Base-by-base conservation (phyloP, 2,888 invertebrate genomes). In the Petrophora chlorosata region DNA sequence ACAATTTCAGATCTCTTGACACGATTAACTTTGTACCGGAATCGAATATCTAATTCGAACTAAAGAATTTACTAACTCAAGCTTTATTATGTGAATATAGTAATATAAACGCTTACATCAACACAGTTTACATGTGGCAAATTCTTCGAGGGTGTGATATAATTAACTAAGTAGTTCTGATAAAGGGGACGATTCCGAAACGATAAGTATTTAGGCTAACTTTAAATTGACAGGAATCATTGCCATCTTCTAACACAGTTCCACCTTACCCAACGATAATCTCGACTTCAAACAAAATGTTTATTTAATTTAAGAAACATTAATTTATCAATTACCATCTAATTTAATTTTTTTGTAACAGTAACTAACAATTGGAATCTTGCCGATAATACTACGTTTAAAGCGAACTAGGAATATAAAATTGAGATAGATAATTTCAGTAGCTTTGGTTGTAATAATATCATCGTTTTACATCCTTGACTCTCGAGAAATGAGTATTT, bases 341-440 rank as follows among this genome's bases (percentile, higher is more conserved):
- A 85, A 73, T 71, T 78, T 78, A 79, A 79, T 82, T 82, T 85
- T 79, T 74, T 70, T 72, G 70, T 73, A 70, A 76, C 73, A 81
- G 74, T 81, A 80, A 82, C 78, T 85, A 84, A 84, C 77, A 81
- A 85, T 81, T 89, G 87, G 88, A 88, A 86, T 83, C 77, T 76
- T 85, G 83, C 85, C 85, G 80, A 87, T 88, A 86, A 79, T 82
- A 73, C 86, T 90, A 90, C 79, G 66, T 78, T 50, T 88, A 88
- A 88, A 89, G 88, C 88, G 82, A 85, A 85, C 85, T 89, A 90
- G 88, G 89, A 89, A 89, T 90, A 88, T 77, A 79, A 75, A 48
- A 80, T 82, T 87, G 87, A 89, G 86, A 87, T 87, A 88, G 85
- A 82, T 83, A 84, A 85, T 84, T 86, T 87, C 86, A 85, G 82